Evolutionary conservation across 2,888 invertebrate species (phyloP), one percentile per base, ranked within the genome.

Genomic region (Polylopha cassiicola): DNA sequence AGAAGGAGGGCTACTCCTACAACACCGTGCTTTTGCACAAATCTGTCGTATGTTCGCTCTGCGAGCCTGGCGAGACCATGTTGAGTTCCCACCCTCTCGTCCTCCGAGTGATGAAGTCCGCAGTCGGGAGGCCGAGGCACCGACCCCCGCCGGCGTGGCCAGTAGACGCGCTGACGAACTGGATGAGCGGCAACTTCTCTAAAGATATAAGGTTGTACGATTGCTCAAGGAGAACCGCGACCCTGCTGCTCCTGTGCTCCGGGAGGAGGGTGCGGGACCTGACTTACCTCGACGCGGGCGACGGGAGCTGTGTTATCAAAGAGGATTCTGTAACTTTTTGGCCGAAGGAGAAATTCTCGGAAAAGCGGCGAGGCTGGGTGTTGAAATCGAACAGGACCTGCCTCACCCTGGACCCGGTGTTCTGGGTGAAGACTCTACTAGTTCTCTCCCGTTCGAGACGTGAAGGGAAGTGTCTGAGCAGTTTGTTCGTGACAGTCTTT

Each of bases 341-440:
- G 31, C 31, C 31, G 11, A 10, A 21, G 21, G 11, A 31, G 20
- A 3, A 21, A 31, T 10, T n/a, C 13, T 7, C n/a, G 3, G 11
- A 10, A 2, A 20, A 31, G 11, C 9, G 31, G 3, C 31, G 21
- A 4, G 31, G 31, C 2, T 31, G 31, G 31, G 10, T 5, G 3
- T 5, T 31, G 5, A 6, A 20, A 6, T 2, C 4, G 7, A 31
- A 31, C 11, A 11, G 6, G 7, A 11, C 11, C 11, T 20, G 10
- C n/a, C 31, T 13, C 8, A 7, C 21, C 7, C 2, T 31, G 11
- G 31, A 31, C 13, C 31, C 31, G 21, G 6, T 23, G 8, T 24
- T 16, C 21, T 23, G 33, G 33, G 7, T 16, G 3, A 32, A 23
- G 9, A 32, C 15, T 8, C 15, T 32, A 2, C 15, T 32, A 16